Evolutionary conservation across 2,113 vertebrate species (phyloP).

Genomic region (Xyrauchen texanus): DNA sequence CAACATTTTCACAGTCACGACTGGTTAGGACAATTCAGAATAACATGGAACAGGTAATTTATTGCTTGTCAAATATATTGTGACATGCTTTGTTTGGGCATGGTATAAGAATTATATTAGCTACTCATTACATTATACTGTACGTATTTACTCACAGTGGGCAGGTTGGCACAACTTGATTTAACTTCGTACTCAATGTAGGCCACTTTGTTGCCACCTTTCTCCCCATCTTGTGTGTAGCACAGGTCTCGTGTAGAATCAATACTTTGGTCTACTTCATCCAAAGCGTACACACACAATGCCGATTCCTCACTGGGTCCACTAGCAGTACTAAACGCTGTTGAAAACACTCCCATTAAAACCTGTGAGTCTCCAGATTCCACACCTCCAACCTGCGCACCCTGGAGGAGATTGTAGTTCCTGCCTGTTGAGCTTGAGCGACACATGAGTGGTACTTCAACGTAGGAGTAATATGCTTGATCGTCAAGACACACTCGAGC

Average conservation of each 20-base stretch:
- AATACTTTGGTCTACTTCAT: conserved; percentile 85
- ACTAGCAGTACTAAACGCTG: conserved; percentile 73
- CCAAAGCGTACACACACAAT: conserved; percentile 85
- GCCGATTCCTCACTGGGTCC: conserved; percentile 80
- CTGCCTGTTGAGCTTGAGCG: conserved; percentile 55
- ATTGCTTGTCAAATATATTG: too few relatives aligned
- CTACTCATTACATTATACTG: not conserved
- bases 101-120: too few relatives aligned
- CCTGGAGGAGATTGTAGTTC: conserved; percentile 86
- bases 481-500: conserved; percentile 91
- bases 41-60: too few relatives aligned
- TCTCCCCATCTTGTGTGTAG: conserved; percentile 85
- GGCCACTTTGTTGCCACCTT: conserved; percentile 77
- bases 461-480: conserved; percentile 92
- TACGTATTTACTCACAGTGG: conserved; percentile 74
- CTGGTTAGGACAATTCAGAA: too few relatives aligned
- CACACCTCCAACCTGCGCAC: conserved; percentile 80
- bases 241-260: conserved; percentile 88
- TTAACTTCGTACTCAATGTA: conserved; percentile 97
- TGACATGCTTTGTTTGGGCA: too few relatives aligned
- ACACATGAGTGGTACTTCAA: conserved; percentile 90
- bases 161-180: conserved; percentile 90
- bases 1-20: too few relatives aligned
- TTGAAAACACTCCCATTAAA: conserved; percentile 89
- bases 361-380: conserved; percentile 69